A percentile compares a stretch with the other conserved stretches of the same genome.
Conservation (phyloP, 92 coral and sea anemone species). For the Meandrina meandrites region DNA sequence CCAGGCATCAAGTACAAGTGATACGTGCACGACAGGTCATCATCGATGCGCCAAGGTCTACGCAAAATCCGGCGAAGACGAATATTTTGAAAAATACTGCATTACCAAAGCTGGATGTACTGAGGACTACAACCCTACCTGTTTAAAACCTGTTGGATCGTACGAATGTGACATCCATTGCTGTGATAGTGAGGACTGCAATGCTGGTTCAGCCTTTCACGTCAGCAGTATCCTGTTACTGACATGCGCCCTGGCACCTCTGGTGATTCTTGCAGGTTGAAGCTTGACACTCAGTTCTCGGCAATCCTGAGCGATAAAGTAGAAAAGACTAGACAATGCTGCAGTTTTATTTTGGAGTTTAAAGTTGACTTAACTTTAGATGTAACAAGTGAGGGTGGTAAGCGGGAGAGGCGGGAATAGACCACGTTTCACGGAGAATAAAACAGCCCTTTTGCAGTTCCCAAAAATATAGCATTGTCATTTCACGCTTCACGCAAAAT, state of each 20-base stretch:
- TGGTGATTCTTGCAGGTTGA: neutral
- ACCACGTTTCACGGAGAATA: too few relatives aligned
- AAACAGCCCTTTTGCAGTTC: too few relatives aligned
- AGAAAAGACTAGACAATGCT: neutral
- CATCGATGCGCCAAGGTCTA: neutral
- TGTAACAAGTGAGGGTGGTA: too few relatives aligned
- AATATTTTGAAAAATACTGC: neutral
- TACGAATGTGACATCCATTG: neutral
- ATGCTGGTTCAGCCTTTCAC: neutral
- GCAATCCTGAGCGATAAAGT: too few relatives aligned
- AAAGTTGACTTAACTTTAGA: too few relatives aligned
- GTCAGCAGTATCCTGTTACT: neutral
- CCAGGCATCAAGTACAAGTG: neutral
- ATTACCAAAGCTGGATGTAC: neutral
- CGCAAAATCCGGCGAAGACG: neutral
- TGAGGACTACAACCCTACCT: too few relatives aligned
- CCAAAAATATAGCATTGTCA: too few relatives aligned
- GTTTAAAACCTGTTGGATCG: neutral
- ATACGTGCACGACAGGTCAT: neutral
- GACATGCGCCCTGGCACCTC: slow-evolving; percentile 6
- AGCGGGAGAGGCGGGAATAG: too few relatives aligned
- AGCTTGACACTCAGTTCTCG: neutral
- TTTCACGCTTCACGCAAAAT: too few relatives aligned
- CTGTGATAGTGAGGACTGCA: neutral
- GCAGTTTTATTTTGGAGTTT: neutral